Evolutionary conservation across 2,797 vertebrate genomes (phyloP).

Genomic region (Kryptopterus vitreolus): DNA sequence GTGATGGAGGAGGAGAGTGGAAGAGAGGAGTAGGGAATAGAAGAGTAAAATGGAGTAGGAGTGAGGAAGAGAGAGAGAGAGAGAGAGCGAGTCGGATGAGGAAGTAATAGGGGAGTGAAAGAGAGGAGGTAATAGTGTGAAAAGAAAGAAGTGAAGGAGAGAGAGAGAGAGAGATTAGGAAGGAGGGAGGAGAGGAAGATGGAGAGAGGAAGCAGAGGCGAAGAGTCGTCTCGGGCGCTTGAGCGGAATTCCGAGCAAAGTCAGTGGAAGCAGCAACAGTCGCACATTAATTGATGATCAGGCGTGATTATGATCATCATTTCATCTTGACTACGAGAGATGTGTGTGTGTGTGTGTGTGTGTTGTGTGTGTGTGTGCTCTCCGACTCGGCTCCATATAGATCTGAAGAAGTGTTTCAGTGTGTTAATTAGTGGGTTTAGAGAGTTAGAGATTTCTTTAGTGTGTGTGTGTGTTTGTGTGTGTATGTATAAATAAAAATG

Average conservation of each 20-base stretch:
- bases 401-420: constrained; percentile 27
- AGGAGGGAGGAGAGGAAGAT: no score
- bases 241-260: constrained; percentile 69
- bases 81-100: no score
- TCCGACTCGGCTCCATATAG: background rate
- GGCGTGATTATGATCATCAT: constrained; percentile 71
- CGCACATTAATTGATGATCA: constrained; percentile 77
- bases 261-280: constrained; percentile 41
- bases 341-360: background rate
- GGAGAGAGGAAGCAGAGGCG: constrained; percentile 19
- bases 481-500: constrained; percentile 3
- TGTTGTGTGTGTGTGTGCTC: background rate
- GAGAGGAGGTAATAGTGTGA: no score
- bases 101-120: no score
- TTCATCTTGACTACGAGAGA: constrained; percentile 65
- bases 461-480: background rate
- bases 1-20: no score
- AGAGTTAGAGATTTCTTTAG: constrained; percentile 49
- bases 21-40: no score
- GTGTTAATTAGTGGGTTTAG: constrained; percentile 41
- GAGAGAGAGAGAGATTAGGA: no score
- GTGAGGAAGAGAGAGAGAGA: no score
- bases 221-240: no score
- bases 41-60: no score
- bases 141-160: no score